Evolutionary conservation across 2,888 invertebrate species (phyloP).

Genomic region (Caenorhabditis imperialis): DNA sequence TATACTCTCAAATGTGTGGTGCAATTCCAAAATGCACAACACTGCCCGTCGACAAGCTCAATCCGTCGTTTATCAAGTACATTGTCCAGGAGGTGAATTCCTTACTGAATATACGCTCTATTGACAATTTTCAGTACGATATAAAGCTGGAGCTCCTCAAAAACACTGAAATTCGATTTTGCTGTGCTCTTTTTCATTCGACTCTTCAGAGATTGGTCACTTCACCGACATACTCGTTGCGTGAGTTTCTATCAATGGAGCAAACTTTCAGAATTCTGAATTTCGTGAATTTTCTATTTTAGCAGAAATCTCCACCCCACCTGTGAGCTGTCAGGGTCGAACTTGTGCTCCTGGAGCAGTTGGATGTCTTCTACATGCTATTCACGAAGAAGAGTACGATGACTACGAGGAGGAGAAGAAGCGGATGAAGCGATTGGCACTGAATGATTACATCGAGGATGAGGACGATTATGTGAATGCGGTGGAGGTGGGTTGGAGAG

Average conservation of each 20-base stretch:
- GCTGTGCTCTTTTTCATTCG: slow-evolving; percentile 64
- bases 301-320: slow-evolving; percentile 41
- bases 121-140: slow-evolving; percentile 45
- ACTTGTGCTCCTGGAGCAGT: slow-evolving; percentile 59
- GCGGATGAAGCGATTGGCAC: slow-evolving; percentile 26
- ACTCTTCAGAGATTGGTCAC: slow-evolving; percentile 60
- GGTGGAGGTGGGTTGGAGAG: too few relatives aligned
- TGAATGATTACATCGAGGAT: slow-evolving; percentile 53
- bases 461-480: slow-evolving; percentile 58
- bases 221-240: slow-evolving; percentile 51
- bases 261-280: not conserved
- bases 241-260: too few relatives aligned
- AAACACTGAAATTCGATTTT: slow-evolving; percentile 52
- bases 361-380: slow-evolving; percentile 60
- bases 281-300: too few relatives aligned
- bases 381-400: slow-evolving; percentile 41
- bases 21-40: slow-evolving; percentile 56
- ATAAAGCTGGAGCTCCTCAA: slow-evolving; percentile 53
- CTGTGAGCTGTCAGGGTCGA: slow-evolving; percentile 57
- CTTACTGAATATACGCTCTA: too few relatives aligned
- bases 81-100: slow-evolving; percentile 54
- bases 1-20: slow-evolving; percentile 60
- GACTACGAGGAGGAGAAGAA: slow-evolving; percentile 57
- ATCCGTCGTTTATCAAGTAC: slow-evolving; percentile 60
- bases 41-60: slow-evolving; percentile 51